Percentiles rank a stretch among this genome's conserved stretches.
Conservation (phyloP, 2,797 vertebrate species). For the Atherinosoma microstoma region DNA sequence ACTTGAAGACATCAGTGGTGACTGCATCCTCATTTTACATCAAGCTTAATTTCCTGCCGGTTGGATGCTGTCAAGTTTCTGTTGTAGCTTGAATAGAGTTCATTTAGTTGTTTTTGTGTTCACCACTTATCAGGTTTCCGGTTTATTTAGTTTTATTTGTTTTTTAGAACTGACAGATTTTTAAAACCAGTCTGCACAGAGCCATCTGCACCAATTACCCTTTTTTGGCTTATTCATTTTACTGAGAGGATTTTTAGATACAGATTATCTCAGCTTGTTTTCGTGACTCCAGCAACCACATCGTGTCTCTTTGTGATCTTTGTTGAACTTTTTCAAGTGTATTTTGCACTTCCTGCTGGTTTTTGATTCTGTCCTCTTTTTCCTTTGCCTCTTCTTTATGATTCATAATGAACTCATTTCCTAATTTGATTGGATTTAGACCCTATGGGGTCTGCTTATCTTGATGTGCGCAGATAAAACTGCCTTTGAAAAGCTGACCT, state of each 20-base stretch:
- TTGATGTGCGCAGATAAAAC: constrained; percentile 44
- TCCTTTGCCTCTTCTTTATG: constrained; percentile 13
- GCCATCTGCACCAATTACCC: constrained; percentile 26
- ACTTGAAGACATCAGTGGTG: constrained; percentile 41
- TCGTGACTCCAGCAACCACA: constrained; percentile 22
- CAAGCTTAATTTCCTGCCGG: constrained; percentile 40
- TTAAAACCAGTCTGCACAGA: constrained; percentile 10
- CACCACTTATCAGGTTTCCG: constrained; percentile 27
- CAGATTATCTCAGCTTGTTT: constrained; percentile 52
- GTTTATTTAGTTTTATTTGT: constrained; percentile 25
- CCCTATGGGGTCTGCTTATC: constrained; percentile 37
- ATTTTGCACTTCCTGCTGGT: constrained; percentile 5
- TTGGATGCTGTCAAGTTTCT: constrained; percentile 35
- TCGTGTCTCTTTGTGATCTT: constrained; percentile 35
- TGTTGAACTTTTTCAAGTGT: constrained; percentile 37
- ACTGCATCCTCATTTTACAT: constrained; percentile 39
- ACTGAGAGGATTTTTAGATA: constrained; percentile 31
- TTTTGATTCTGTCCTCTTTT: background rate
- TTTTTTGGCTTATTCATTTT: constrained; percentile 22
- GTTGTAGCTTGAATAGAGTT: constrained; percentile 24
- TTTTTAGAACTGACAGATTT: constrained; percentile 24
- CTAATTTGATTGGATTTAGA: constrained; percentile 14
- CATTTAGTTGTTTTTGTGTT: constrained; percentile 40
- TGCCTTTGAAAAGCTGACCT: constrained; percentile 34
- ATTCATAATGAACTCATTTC: constrained; percentile 38